A percentile compares a stretch with the other conserved stretches of the same genome.
phyloP scores from a whole-genome alignment of 2,113 vertebrate genomes.

The Odocoileus virginianus region DNA sequence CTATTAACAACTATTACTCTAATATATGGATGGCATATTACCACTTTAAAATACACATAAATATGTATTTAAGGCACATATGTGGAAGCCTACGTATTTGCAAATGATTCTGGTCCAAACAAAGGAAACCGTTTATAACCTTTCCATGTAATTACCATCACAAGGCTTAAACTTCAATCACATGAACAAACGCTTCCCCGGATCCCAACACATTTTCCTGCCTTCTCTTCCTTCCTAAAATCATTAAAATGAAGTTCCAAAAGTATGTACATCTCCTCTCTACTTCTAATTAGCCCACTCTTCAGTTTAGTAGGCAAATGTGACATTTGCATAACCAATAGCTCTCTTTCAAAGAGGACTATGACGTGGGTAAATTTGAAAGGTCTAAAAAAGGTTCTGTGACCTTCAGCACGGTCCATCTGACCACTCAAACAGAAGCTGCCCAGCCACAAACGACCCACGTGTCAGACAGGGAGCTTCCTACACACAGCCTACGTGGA shows the following conservation, averaged over 20 bases:
- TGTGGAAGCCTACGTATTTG: neutral
- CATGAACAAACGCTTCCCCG: neutral
- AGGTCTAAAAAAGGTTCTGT: neutral
- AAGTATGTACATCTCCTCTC: neutral
- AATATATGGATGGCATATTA: neutral
- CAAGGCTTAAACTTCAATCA: neutral
- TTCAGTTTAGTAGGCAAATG: neutral
- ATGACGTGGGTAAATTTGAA: neutral
- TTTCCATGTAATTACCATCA: neutral
- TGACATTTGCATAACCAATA: neutral
- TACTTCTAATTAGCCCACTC: neutral
- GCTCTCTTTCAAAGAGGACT: neutral
- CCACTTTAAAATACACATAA: neutral
- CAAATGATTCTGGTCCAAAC: neutral
- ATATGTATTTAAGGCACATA: neutral
- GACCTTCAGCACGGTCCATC: neutral
- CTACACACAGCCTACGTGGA: neutral
- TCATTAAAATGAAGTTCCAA: neutral
- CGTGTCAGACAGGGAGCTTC: neutral
- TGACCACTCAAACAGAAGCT: neutral
- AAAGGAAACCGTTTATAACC: neutral
- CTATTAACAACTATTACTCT: neutral
- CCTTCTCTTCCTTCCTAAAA: constrained; percentile 6
- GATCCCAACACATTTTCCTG: neutral
- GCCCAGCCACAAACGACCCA: neutral